A percentile compares a stretch with the other conserved stretches of the same genome.
Evolutionary conservation across 2,797 vertebrate species (phyloP).

Genomic region (Myotis vivesi): DNA sequence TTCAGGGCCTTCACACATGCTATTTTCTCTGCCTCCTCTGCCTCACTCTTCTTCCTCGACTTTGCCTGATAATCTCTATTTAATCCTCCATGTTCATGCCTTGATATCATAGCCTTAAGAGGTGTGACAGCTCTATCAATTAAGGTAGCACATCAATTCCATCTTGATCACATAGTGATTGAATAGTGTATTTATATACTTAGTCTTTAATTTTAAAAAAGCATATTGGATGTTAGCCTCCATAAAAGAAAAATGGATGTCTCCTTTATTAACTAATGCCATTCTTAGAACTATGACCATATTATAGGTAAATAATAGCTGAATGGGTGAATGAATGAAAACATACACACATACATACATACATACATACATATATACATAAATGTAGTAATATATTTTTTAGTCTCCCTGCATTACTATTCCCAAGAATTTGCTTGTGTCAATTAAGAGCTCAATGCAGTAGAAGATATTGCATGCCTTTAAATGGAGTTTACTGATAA

Average conservation of each 20-base stretch:
- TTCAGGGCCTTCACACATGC: accelerated
- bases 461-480: neutral
- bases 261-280: neutral
- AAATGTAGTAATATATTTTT: neutral
- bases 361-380: neutral
- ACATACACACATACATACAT: too few species aligned
- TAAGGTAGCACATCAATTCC: neutral
- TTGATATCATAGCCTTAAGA: neutral
- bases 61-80: neutral
- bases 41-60: neutral
- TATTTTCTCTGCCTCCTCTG: neutral
- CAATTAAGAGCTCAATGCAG: neutral
- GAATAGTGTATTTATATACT: neutral
- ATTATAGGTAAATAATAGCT: neutral
- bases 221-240: neutral
- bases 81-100: too few species aligned
- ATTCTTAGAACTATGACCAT: neutral
- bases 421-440: neutral
- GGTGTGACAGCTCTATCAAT: neutral
- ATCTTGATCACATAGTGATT: neutral
- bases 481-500: neutral
- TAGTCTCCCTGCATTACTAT: neutral
- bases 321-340: neutral
- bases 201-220: neutral
- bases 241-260: neutral